These are phyloP conservation scores for Leptestheria dahalacensis DNA, from an alignment of 1,140 invertebrate genomes.

Conservation along the genomic window DNA sequence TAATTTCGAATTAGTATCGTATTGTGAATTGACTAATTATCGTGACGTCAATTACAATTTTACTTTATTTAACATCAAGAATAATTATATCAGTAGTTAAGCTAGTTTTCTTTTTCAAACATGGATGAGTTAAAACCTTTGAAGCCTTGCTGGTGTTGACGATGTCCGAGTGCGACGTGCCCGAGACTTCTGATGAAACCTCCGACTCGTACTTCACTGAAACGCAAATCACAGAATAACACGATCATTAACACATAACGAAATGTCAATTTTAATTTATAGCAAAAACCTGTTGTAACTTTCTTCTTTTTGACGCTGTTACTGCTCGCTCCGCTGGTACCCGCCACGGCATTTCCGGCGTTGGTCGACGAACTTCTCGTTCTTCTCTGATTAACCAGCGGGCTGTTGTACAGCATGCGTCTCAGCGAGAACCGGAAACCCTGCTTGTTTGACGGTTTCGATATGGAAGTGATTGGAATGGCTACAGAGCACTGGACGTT, in stretches of 20 bases:
- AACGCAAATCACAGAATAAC: neutral
- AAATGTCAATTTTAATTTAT: too few species aligned
- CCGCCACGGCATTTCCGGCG: slow-evolving; percentile 19
- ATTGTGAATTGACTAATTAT: too few species aligned
- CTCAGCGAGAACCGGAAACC: slow-evolving; percentile 32
- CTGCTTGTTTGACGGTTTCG: slow-evolving; percentile 8
- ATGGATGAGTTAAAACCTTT: neutral
- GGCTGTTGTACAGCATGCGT: slow-evolving; percentile 34
- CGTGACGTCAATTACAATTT: too few species aligned
- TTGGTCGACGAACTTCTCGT: slow-evolving; percentile 9
- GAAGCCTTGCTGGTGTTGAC: neutral
- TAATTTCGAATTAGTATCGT: too few species aligned
- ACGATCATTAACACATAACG: neutral
- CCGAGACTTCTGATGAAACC: slow-evolving; percentile 10
- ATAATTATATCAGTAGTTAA: too few species aligned
- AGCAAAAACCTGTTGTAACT: too few species aligned
- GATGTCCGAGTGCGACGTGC: slow-evolving; percentile 7
- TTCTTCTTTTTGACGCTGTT: slow-evolving; percentile 8
- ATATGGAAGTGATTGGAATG: slow-evolving; percentile 5
- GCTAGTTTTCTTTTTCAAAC: neutral
- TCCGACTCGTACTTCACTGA: slow-evolving; percentile 9
- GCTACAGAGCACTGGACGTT: neutral
- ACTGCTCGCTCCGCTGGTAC: slow-evolving; percentile 10
- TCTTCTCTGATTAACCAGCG: slow-evolving; percentile 30
- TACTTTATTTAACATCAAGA: too few species aligned